Evolutionary conservation across 2,888 invertebrate species (phyloP).

Genomic region (Pristionchus maxplancki): DNA sequence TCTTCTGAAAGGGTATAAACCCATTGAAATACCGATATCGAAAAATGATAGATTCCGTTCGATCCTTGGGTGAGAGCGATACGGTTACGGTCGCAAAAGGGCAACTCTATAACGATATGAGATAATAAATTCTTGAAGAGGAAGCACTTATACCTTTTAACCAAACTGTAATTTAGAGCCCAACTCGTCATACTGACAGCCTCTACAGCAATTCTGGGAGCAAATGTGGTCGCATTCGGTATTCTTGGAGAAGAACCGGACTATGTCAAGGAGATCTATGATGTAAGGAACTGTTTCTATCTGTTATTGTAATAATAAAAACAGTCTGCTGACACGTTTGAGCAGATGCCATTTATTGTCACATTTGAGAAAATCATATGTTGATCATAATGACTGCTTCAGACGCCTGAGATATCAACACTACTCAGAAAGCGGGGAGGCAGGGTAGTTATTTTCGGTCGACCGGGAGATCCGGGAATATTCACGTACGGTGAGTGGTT

Average conservation of each 20-base stretch:
- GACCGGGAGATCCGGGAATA: not conserved
- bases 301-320: no score
- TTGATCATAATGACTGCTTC: not conserved
- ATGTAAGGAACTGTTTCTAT: not conserved
- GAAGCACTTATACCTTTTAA: not conserved
- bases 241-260: not conserved
- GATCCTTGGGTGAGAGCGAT: no score
- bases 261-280: not conserved
- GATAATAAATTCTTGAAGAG: no score
- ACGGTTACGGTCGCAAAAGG: no score
- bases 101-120: no score
- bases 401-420: not conserved
- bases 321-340: not conserved
- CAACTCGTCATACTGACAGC: not conserved
- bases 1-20: no score
- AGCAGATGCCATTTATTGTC: not conserved
- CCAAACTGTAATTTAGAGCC: not conserved
- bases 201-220: not conserved
- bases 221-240: not conserved
- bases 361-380: not conserved
- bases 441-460: not conserved
- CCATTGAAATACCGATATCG: no score
- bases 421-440: not conserved
- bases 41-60: no score
- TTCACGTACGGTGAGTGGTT: not conserved